Base-by-base conservation (phyloP, 2,113 vertebrate genomes). In the Archocentrus centrarchus region DNA sequence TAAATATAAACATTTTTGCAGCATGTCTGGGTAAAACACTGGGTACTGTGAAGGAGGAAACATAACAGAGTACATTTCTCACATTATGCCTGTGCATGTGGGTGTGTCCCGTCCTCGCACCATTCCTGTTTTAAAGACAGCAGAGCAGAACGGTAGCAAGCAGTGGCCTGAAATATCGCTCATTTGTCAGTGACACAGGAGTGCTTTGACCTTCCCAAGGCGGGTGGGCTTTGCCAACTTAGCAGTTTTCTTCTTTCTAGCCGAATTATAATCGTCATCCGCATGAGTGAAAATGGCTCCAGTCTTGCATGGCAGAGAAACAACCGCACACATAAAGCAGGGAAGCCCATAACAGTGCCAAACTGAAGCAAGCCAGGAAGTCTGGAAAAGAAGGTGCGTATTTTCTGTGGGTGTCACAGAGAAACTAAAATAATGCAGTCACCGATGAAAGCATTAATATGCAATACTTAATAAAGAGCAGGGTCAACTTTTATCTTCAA, bases 201-300 rank as follows among this genome's bases (percentile, higher is more conserved):
- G 87, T 24, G 57, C 89, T 88, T 77, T 89, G 89, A 94, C 93
- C 91, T 94, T 93, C 90, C 88, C 44, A 15, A 88, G 91, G 88
- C 86, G 82, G 79, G 75, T 79, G 44, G 79, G 70, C 82, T 89
- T 75, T 82, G 88, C 91, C 83, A 35, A 81, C 86, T 95, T 92
- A 92, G 92, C 92, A 20, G 9, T 93, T 92, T 93, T 59, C n/a
- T n/a, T 77, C 79, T 64, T 84, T 87, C 83, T 50, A 22, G 62
- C 50, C n/a, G 58, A 92, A 91, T 94, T 92, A 91, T 77, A 61
- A 82, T 90, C 86, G 62, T 93, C 91, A 87, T 41, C 44, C 83
- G 58, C 90, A 81, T 87, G 88, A 93, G 82, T 79, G 88, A 85
- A 81, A 79, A 80, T 4, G 58, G 50, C 79, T 83, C 70, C 76